Conservation (phyloP, 2,113 vertebrate genomes). For the Poeciliopsis occidentalis region DNA sequence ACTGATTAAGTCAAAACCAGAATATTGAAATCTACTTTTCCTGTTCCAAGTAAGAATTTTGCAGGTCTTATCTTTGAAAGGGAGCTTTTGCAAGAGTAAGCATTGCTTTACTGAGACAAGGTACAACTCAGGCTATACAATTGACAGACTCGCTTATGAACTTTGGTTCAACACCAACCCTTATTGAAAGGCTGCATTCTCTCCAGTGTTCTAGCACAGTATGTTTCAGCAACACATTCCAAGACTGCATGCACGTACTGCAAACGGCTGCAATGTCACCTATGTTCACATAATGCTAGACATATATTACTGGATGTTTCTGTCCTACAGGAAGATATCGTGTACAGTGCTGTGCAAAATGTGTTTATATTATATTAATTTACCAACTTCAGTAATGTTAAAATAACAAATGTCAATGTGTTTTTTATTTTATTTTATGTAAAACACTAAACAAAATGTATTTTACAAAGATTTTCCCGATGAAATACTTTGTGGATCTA, state of each 20-base stretch:
- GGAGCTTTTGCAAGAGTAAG: neutral
- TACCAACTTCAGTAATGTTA: neutral
- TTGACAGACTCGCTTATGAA: neutral
- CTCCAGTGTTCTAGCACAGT: conserved; percentile 8
- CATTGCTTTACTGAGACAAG: conserved; percentile 14
- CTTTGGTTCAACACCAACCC: conserved; percentile 25
- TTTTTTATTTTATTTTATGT: neutral
- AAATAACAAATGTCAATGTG: neutral
- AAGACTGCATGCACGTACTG: conserved; percentile 20
- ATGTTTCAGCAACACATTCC: conserved; percentile 25
- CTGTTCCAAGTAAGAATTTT: neutral
- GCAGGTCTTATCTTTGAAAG: neutral
- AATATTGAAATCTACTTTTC: neutral
- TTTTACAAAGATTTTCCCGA: too few relatives aligned
- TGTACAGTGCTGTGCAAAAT: neutral
- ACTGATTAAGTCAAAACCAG: neutral
- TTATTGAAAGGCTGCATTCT: conserved; percentile 24
- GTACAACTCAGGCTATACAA: conserved; percentile 7
- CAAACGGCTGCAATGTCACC: conserved; percentile 35
- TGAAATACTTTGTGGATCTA: too few relatives aligned
- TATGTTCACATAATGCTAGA: neutral
- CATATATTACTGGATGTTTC: neutral
- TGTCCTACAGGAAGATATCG: neutral
- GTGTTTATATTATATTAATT: neutral
- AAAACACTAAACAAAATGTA: neutral